Conservation (phyloP, 2,113 vertebrate genomes). For the Arenaria interpres region DNA sequence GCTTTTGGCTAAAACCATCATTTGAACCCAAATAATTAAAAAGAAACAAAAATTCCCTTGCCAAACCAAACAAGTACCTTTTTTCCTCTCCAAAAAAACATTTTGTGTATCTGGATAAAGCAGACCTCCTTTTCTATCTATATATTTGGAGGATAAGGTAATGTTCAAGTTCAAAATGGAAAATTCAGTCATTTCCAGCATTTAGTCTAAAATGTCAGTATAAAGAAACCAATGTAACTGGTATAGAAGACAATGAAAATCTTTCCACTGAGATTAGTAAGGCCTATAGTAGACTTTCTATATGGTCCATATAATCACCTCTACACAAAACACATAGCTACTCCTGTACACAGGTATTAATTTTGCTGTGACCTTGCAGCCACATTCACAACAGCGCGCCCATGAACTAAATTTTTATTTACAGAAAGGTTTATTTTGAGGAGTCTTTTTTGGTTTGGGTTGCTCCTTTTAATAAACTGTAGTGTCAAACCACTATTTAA, state of each 20-base stretch:
- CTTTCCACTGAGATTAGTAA: neutral
- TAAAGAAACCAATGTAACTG: neutral
- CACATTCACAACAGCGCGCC: neutral
- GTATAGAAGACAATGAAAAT: neutral
- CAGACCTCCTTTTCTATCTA: neutral
- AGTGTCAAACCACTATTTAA: constrained; percentile 6
- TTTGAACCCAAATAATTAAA: neutral
- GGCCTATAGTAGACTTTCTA: neutral
- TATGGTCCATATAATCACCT: neutral
- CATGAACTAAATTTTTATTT: neutral
- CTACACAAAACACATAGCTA: neutral
- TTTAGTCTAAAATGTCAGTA: neutral
- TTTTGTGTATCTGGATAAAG: neutral
- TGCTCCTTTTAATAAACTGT: neutral
- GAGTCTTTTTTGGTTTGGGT: neutral
- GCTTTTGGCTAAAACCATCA: neutral
- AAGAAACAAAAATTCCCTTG: neutral
- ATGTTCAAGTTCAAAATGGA: neutral
- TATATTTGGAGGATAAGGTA: neutral
- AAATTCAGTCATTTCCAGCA: neutral
- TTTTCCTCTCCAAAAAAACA: neutral
- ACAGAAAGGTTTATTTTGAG: neutral
- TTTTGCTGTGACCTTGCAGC: neutral
- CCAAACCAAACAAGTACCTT: neutral
- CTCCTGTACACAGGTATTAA: neutral